Conservation (phyloP, 2,797 vertebrate species). For the Semaprochilodus insignis region DNA sequence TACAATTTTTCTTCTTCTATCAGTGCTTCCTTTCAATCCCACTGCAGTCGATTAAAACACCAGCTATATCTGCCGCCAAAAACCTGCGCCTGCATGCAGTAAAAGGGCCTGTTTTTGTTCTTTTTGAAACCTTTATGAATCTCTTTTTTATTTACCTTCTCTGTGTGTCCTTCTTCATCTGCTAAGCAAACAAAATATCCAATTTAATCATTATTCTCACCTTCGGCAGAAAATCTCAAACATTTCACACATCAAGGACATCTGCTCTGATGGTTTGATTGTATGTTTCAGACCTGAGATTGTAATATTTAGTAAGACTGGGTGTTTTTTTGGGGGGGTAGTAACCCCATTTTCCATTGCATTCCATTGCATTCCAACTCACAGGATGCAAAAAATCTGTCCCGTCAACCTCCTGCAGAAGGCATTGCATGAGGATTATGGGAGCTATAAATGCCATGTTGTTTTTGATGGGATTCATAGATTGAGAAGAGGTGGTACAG, state of each 20-base stretch:
- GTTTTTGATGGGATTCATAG: too few species aligned
- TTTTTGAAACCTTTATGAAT: neutral
- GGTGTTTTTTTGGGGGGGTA: too few species aligned
- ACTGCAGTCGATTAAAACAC: slow-evolving; percentile 21
- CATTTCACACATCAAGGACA: neutral
- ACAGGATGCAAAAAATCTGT: too few species aligned
- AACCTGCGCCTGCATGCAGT: neutral
- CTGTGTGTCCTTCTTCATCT: neutral
- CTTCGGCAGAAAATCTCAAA: neutral
- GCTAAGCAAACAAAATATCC: slow-evolving; percentile 6
- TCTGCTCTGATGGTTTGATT: neutral
- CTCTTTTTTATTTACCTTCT: neutral
- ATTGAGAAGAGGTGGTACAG: too few species aligned
- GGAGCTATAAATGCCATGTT: too few species aligned
- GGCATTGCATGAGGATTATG: too few species aligned
- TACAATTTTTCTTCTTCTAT: slow-evolving; percentile 18
- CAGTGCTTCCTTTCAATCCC: slow-evolving; percentile 8
- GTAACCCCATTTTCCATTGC: too few species aligned
- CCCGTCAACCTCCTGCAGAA: too few species aligned
- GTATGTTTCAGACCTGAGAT: neutral
- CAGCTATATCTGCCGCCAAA: slow-evolving; percentile 40
- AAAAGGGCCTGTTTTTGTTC: neutral
- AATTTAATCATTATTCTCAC: slow-evolving; percentile 28
- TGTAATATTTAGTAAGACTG: neutral
- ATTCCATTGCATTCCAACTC: too few species aligned